phyloP scores from a whole-genome alignment of 2,797 vertebrate species.

The Acanthurus tractus region DNA sequence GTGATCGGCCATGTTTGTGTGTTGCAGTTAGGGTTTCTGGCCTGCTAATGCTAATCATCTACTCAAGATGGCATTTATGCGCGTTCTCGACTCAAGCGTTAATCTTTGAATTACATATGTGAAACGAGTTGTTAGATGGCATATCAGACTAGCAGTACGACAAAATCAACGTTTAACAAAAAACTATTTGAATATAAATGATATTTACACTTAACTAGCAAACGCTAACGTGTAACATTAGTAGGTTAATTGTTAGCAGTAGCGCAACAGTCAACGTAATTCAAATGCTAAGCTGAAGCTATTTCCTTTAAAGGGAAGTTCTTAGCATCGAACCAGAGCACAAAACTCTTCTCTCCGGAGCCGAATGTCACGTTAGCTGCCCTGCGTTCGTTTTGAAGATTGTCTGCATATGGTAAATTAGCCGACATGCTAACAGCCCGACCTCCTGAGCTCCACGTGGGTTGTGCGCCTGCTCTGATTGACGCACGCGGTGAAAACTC shows the following conservation, averaged over 20 bases:
- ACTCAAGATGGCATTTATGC: conserved; percentile 74
- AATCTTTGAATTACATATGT: background rate
- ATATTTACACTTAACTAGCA: fast-evolving
- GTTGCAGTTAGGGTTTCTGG: conserved; percentile 18
- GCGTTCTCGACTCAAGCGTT: conserved; percentile 40
- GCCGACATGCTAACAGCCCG: conserved; percentile 56
- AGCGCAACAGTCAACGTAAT: background rate
- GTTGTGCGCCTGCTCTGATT: conserved; percentile 64
- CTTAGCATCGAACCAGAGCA: fast-evolving
- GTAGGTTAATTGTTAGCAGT: conserved; percentile 23
- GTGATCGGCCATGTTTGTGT: conserved; percentile 77
- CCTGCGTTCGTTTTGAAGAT: background rate
- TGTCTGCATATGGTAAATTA: background rate
- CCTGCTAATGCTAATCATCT: conserved; percentile 45
- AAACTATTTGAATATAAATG: fast-evolving
- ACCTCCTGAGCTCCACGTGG: conserved; percentile 83
- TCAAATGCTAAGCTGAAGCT: fast-evolving
- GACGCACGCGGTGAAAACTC: conserved; percentile 69
- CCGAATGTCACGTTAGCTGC: fast-evolving
- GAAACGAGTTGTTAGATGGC: fast-evolving
- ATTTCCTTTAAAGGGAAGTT: background rate
- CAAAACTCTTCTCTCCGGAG: fast-evolving
- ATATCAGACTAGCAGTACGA: fast-evolving
- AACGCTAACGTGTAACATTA: background rate
- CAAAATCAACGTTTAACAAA: fast-evolving